phyloP scores from a whole-genome alignment of 2,113 vertebrate species.

The Halcyon senegalensis region DNA sequence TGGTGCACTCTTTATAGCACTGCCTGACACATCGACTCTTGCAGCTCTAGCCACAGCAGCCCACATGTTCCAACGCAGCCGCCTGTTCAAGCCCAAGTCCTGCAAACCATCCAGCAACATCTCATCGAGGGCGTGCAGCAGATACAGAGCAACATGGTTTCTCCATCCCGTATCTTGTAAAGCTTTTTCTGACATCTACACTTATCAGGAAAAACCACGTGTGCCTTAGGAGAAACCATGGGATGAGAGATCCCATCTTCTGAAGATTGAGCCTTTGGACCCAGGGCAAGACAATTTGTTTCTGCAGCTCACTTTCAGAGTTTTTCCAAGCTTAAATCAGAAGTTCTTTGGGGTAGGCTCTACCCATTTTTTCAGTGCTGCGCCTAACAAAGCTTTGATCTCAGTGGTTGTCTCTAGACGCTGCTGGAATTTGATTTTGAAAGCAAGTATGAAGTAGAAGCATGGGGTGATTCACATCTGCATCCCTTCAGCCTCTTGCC shows the following conservation, averaged over 20 bases:
- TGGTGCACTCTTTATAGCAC: not conserved
- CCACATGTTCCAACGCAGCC: not conserved
- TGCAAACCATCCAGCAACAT: not conserved
- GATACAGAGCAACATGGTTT: rapidly evolving
- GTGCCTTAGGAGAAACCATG: not conserved
- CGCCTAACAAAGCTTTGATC: not conserved
- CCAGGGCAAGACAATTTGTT: not conserved
- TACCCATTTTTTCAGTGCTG: not conserved
- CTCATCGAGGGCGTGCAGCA: not conserved
- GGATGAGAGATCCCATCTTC: not conserved
- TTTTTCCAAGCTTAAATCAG: not conserved
- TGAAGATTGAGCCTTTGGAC: not conserved
- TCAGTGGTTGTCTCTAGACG: not conserved
- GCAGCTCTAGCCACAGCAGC: not conserved
- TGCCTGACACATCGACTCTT: not conserved
- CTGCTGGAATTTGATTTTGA: not conserved
- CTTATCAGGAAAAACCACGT: not conserved
- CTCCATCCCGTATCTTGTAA: not conserved
- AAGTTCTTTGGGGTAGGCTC: not conserved
- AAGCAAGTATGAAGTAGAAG: not conserved
- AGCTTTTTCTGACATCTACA: not conserved
- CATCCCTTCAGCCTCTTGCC: not conserved
- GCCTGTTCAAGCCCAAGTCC: not conserved
- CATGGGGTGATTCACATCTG: rapidly evolving
- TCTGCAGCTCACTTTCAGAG: not conserved